These are phyloP conservation scores for Axinella damicornis DNA, from an alignment of 37 sponge, comb jelly and placozoan species.

Conservation along the genomic window DNA sequence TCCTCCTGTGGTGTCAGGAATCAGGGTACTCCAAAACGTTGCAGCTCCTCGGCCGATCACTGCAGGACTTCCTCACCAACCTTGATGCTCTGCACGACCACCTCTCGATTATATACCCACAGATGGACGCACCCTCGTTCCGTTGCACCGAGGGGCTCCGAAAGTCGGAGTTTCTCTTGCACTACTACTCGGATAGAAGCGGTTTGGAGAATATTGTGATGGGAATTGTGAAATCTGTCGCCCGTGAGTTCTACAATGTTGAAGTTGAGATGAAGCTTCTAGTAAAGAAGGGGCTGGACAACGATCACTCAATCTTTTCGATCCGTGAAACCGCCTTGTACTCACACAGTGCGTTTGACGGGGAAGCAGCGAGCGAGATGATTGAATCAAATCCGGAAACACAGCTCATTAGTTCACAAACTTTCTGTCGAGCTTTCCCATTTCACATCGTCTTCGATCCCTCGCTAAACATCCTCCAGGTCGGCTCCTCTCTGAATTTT, in stretches of 20 bases:
- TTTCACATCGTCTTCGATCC: conserved; percentile 88
- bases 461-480: conserved; percentile 61
- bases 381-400: neutral
- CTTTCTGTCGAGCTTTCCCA: conserved; percentile 85
- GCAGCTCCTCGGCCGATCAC: conserved; percentile 75
- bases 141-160: conserved; percentile 72
- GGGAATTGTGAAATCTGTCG: conserved; percentile 90
- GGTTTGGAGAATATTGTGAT: conserved; percentile 81
- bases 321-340: conserved; percentile 49
- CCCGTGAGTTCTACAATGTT: conserved; percentile 67
- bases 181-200: conserved; percentile 80
- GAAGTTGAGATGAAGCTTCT: conserved; percentile 73
- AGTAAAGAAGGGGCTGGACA: conserved; percentile 13
- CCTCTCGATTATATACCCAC: conserved; percentile 87
- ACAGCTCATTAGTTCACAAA: conserved; percentile 46
- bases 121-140: conserved; percentile 92
- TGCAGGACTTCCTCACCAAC: conserved; percentile 89
- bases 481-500: conserved; percentile 63
- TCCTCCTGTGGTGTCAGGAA: conserved; percentile 88
- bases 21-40: conserved; percentile 87
- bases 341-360: neutral
- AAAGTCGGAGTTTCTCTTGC: conserved; percentile 68
- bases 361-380: neutral
- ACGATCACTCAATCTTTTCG: conserved; percentile 64
- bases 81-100: conserved; percentile 95